phyloP scores from a whole-genome alignment of 2,797 vertebrate species.

The Pangasius djambal region DNA sequence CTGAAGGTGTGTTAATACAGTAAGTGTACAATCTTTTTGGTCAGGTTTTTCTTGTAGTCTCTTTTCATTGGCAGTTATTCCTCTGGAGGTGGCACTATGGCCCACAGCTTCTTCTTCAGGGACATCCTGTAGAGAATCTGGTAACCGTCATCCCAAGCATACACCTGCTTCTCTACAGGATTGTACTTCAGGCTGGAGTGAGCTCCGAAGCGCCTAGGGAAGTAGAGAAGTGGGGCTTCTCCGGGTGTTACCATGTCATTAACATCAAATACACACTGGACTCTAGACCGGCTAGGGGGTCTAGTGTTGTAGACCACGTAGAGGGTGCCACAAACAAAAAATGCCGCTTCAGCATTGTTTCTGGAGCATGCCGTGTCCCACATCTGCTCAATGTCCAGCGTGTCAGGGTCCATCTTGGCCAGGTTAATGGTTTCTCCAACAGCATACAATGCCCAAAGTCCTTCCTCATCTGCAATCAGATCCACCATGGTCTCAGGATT shows the following conservation, averaged over 20 bases:
- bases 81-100: slow-evolving; percentile 61
- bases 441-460: slow-evolving; percentile 92
- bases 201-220: slow-evolving; percentile 90
- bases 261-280: slow-evolving; percentile 94
- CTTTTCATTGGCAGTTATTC: slow-evolving; percentile 30
- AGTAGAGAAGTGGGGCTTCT: slow-evolving; percentile 88
- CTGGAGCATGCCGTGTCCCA: slow-evolving; percentile 94
- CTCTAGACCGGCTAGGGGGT: slow-evolving; percentile 86
- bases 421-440: slow-evolving; percentile 86
- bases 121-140: slow-evolving; percentile 93
- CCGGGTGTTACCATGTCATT: slow-evolving; percentile 83
- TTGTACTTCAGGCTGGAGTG: slow-evolving; percentile 94
- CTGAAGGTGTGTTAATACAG: slow-evolving; percentile 18
- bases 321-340: slow-evolving; percentile 89
- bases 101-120: slow-evolving; percentile 85
- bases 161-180: slow-evolving; percentile 87
- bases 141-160: slow-evolving; percentile 97
- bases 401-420: slow-evolving; percentile 89
- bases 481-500: slow-evolving; percentile 87
- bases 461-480: slow-evolving; percentile 86
- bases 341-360: slow-evolving; percentile 90
- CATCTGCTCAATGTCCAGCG: slow-evolving; percentile 92
- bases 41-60: slow-evolving; percentile 23
- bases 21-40: slow-evolving; percentile 33
- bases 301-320: slow-evolving; percentile 96